Evolutionary conservation across 2,888 invertebrate genomes (phyloP), one percentile per base, ranked within the genome.

Genomic region (Mesoligia furuncula): DNA sequence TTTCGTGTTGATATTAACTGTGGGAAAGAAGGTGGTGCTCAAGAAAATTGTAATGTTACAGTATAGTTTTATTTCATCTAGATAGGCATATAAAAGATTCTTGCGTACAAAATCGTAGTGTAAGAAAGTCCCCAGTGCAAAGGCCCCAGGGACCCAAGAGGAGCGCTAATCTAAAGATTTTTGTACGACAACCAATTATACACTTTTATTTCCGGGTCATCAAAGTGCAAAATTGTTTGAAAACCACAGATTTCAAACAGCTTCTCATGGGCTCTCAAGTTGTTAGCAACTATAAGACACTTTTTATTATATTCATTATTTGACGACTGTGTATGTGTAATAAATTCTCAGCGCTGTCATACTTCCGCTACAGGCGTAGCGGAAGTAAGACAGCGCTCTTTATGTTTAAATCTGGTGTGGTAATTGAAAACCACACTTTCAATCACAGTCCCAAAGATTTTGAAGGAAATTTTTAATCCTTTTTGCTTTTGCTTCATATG

Each of bases 1-100:
- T 97, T 97, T 0, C 97, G 94, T 1, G 93, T 94, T 2, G 95
- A 96, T 81, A 96, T 93, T 36, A 97, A 84, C 97, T 97, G 90
- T 17, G 80, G 81, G 54, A 54, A 74, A 39, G 51, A 69, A 67
- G 13, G 7, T 54, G 24, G 24, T 3, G 20, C 1, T 51, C 51
- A 20, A 51, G 20, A 7, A 45, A 8, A 8, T 51, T 51, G 7
- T 51, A 24, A 54, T 24, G 24, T 54, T 54, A 54, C 54, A 9
- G 3, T 24, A 24, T 54, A 24, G 24, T 54, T 54, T 54, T 54
- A 54, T 54, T 24, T 54, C 9, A 24, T 20, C 20, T 45, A 0
- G 7, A 45, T 20, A 13, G 20, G 13, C 8, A 31, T 48, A 36
- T 2, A 24, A 45, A 68, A 24, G 1, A 31, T 31, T 68, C 9